Evolutionary conservation across 2,888 invertebrate species (phyloP).

Genomic region (Dryocosmus kuriphilus): DNA sequence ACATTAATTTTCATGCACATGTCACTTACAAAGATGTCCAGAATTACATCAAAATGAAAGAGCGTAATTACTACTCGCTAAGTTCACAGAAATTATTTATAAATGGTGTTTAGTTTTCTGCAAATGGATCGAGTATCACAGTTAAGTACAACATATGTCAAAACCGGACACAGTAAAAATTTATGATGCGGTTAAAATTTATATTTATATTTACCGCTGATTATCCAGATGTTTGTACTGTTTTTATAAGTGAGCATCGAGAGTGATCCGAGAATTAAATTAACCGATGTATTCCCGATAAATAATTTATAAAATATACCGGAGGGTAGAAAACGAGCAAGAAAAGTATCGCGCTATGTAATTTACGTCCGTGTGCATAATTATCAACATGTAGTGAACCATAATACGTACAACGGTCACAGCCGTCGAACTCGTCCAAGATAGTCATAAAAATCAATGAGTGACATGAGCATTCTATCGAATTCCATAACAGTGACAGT

Average conservation of each 20-base stretch:
- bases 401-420: conserved; percentile 4
- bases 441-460: conserved; percentile 5
- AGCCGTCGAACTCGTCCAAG: conserved; percentile 3
- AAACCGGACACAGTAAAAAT: conserved; percentile 3
- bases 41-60: background rate
- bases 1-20: no score
- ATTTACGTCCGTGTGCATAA: conserved; percentile 6
- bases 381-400: background rate
- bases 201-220: background rate
- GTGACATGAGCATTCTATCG: background rate
- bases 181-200: background rate
- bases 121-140: background rate
- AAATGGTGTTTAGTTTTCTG: background rate
- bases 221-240: background rate
- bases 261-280: conserved; percentile 5
- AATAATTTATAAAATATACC: background rate
- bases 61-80: background rate
- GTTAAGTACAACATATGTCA: background rate
- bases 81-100: background rate
- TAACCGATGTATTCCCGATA: background rate
- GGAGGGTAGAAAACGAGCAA: background rate
- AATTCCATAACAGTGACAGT: background rate
- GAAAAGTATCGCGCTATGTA: background rate
- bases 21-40: no score
- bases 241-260: background rate